A percentile compares a stretch with the other conserved stretches of the same genome.
These are phyloP conservation scores for Zaprionus tsacasi DNA, from an alignment of 1,140 invertebrate genomes.

Conservation along the genomic window DNA sequence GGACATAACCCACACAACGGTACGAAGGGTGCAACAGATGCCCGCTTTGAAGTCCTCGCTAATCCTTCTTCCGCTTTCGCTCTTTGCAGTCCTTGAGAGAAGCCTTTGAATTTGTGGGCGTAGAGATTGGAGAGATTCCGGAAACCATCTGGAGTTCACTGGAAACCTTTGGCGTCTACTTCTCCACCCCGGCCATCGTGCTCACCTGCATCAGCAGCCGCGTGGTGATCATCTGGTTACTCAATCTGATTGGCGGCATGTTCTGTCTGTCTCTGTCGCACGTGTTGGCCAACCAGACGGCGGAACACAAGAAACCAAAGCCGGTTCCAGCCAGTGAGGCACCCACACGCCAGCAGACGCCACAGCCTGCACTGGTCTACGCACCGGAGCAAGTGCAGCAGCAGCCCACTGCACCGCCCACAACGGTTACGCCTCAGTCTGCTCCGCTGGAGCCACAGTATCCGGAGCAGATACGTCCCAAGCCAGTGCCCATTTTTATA, in stretches of 20 bases:
- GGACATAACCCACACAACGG: conserved; percentile 65
- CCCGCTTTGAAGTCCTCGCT: background rate
- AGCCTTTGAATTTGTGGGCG: conserved; percentile 53
- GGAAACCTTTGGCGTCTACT: conserved; percentile 60
- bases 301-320: background rate
- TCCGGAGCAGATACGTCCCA: conserved; percentile 63
- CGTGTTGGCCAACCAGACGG: conserved; percentile 57
- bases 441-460: conserved; percentile 35
- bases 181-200: conserved; percentile 69
- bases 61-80: background rate
- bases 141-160: background rate
- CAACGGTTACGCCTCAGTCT: conserved; percentile 24
- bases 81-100: conserved; percentile 38
- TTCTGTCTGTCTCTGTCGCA: conserved; percentile 72
- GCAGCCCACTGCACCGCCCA: conserved; percentile 28
- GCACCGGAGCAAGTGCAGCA: conserved; percentile 15
- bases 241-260: conserved; percentile 69
- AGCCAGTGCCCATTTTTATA: conserved; percentile 59
- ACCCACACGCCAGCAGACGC: conserved; percentile 40
- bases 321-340: conserved; percentile 9
- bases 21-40: conserved; percentile 22
- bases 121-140: background rate
- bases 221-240: conserved; percentile 68
- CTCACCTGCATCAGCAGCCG: conserved; percentile 63
- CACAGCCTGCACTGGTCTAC: conserved; percentile 34